A percentile compares a stretch with the other conserved stretches of the same genome.
phyloP scores from a whole-genome alignment of 2,888 invertebrate species.

The Euphydryas editha region DNA sequence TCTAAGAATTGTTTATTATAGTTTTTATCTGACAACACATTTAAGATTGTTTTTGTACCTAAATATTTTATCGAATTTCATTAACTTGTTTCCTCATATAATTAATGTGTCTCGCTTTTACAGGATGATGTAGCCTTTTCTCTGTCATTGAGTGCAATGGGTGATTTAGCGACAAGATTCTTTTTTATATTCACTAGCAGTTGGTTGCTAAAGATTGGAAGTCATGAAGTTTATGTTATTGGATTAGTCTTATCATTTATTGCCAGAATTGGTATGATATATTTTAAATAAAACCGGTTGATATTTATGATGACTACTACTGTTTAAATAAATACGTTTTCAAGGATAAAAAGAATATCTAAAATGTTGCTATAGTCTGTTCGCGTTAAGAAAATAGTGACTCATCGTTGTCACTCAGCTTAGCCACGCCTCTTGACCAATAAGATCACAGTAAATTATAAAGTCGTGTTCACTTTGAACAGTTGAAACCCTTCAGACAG shows the following conservation, averaged over 20 bases:
- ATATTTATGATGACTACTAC: background rate
- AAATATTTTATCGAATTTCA: background rate
- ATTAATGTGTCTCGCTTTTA: slow-evolving; percentile 38
- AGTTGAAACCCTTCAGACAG: too few species aligned
- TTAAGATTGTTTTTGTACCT: too few species aligned
- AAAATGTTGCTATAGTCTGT: too few species aligned
- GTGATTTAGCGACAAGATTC: slow-evolving; percentile 85
- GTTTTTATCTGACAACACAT: too few species aligned
- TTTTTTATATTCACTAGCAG: slow-evolving; percentile 81
- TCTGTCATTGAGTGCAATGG: slow-evolving; percentile 85
- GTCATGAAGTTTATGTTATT: slow-evolving; percentile 83
- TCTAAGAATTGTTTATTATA: too few species aligned
- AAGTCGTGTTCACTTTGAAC: too few species aligned
- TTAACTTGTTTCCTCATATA: background rate
- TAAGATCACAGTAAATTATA: too few species aligned
- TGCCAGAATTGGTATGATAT: slow-evolving; percentile 84
- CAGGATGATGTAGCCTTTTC: slow-evolving; percentile 84
- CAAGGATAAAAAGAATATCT: too few species aligned
- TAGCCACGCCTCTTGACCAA: too few species aligned
- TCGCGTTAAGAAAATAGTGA: too few species aligned
- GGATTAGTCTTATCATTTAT: slow-evolving; percentile 83
- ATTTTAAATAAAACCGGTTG: background rate
- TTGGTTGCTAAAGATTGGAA: slow-evolving; percentile 79
- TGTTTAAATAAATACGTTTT: too few species aligned
- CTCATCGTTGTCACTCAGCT: too few species aligned